Base-by-base conservation (phyloP, 2,797 vertebrate species). In the Lacerta bilineata region DNA sequence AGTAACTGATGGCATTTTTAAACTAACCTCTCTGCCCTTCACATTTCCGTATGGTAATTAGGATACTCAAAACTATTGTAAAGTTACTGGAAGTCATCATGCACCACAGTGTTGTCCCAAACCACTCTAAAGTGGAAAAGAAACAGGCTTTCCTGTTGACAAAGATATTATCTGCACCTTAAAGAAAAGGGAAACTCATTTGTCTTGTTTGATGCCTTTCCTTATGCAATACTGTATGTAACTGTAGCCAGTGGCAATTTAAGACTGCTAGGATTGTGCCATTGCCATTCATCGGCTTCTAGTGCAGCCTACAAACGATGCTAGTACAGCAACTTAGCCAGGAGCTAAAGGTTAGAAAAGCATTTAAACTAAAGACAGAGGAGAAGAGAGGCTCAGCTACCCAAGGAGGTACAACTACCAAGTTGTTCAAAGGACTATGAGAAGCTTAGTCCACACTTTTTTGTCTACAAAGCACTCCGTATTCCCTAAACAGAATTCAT, bases 171-270 rank as follows among this genome's bases (percentile, higher is more conserved):
- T 33, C 41, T 68, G 13, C 46, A 17, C 0, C 9, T 39, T 17
- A 66, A 64, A 82, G 6, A 68, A 83, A 50, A 0, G 0, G 41
- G 64, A 86, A 15, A 41, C 80, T 74, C 27, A 20, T 1, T 61
- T 91, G 20, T 76, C 50, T 23, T 43, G 18, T 41, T 76, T 80
- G 87, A 80, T 85, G 59, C 61, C 68, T 84, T 74, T 80, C 29
- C 69, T 74, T 80, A 61, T 10, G 27, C 23, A 64, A 74, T 43
- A 33, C 33, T 33, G 33, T 33, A 33, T 11, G 15, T n/a, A 25
- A 33, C 27, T n/a, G 36, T 23, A 79, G 27, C 46, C 8, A 4
- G 74, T 61, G 29, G 55, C 61, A 55, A 79, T 43, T 23, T 59
- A 43, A 71, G 33, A 25, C 18, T 33, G 33, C 39, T 59, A 41